Base-by-base conservation (phyloP, 1,140 invertebrate species). In the Microplitis demolitor region DNA sequence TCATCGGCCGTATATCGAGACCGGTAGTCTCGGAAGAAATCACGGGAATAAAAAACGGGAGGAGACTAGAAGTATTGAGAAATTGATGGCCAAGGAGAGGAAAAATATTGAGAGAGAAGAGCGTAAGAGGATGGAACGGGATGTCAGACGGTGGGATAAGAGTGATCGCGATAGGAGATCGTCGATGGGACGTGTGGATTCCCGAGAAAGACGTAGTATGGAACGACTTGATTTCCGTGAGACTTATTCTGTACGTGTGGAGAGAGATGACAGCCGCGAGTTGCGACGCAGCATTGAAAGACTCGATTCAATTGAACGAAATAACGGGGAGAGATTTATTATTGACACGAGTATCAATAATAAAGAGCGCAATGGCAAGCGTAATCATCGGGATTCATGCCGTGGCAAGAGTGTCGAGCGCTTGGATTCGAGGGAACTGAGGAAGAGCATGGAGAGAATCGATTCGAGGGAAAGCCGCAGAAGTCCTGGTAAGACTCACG, bases 11-110 rank as follows among this genome's bases (percentile, higher is more conserved):
- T 79, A 78, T 24, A 78, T 83, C 0, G 84, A 87, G 62, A 87
- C 86, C 2, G 84, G 85, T 66, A 87, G 86, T 67, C 82, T 87
- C 72, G 85, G 83, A 4, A 78, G 77, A 16, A 73, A 69, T 14
- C 76, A 81, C n/a, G 69, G 71, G 1, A 79, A 81, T 45, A 66
- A 71, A 0, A 80, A 76, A 45, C n/a, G 63, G 6, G 63, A 67
- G 5, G 66, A 67, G n/a, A 16, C 50, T 3, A 33, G 31, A 13
- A 14, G 66, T 33, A 67, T 77, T 4, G 80, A 80, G 11, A 78
- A 72, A 4, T 66, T 83, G 0, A 77, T 78, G 3, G 85, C 84
- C 3, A 86, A 84, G 60, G 85, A 87, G 4, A 77, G 80, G 5
- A 79, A 78, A 39, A 78, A 73, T 34, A 33, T 78, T n/a, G 80